phyloP scores from a whole-genome alignment of 1,140 invertebrate genomes.

The Macrotrachela quadricornifera region DNA sequence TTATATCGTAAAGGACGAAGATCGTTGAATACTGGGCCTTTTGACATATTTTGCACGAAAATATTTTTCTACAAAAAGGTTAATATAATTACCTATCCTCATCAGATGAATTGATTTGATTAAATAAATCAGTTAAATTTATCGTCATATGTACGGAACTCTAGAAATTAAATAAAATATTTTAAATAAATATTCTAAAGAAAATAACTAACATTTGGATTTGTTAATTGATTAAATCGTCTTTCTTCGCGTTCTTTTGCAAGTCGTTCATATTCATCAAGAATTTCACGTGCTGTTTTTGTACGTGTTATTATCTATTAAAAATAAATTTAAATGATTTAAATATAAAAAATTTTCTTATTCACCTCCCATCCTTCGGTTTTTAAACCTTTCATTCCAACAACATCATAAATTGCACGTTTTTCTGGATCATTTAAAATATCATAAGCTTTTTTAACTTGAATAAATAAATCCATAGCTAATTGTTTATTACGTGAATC shows the following conservation, averaged over 20 bases:
- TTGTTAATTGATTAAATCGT: constrained; percentile 58
- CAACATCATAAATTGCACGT: constrained; percentile 7
- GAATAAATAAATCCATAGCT: constrained; percentile 2
- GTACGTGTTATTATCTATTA: constrained; percentile 46
- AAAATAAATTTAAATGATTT: too few species aligned
- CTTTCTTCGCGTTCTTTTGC: constrained; percentile 55
- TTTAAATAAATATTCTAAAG: not conserved
- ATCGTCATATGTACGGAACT: too few species aligned
- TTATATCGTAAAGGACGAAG: too few species aligned
- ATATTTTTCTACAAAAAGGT: too few species aligned
- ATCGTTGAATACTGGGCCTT: too few species aligned
- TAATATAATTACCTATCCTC: too few species aligned
- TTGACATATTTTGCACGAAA: too few species aligned
- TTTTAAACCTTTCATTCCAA: constrained; percentile 4
- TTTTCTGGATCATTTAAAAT: constrained; percentile 7
- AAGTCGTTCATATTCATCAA: constrained; percentile 73
- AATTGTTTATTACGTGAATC: not conserved
- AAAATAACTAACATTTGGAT: constrained; percentile 43
- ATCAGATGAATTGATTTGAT: too few species aligned
- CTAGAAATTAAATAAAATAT: too few species aligned
- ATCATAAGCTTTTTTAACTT: constrained; percentile 9
- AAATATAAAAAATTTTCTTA: too few species aligned
- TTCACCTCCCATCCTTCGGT: not conserved
- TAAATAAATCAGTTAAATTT: too few species aligned
- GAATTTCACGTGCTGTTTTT: constrained; percentile 70